Evolutionary conservation across 2,797 vertebrate genomes (phyloP).

Genomic region (Myiotriccus ornatus): DNA sequence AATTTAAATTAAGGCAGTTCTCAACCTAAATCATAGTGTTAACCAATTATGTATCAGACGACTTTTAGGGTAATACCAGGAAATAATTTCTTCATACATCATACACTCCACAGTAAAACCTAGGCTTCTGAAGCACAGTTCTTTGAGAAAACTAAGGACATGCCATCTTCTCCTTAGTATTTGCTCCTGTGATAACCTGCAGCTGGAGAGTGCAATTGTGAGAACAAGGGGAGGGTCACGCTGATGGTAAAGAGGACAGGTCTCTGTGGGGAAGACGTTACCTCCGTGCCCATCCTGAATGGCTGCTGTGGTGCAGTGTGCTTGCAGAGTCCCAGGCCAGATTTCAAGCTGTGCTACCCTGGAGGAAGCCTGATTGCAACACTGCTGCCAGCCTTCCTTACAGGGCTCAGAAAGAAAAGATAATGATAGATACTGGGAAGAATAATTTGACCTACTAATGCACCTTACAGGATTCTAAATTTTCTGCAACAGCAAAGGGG

Average conservation of each 20-base stretch:
- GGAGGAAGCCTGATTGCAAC: background rate
- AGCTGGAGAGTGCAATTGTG: background rate
- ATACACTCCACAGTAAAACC: background rate
- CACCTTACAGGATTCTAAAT: conserved; percentile 10
- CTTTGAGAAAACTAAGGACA: background rate
- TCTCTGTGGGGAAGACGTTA: background rate
- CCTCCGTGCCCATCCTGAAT: rapidly evolving
- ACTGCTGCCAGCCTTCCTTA: background rate
- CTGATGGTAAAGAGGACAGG: background rate
- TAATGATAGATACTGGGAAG: background rate
- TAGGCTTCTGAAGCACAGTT: background rate
- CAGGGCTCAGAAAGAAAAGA: background rate
- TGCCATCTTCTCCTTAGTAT: background rate
- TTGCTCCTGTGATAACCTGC: background rate
- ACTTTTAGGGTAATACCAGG: background rate
- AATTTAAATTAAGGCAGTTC: background rate
- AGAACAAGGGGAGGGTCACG: background rate
- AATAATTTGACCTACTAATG: conserved; percentile 12
- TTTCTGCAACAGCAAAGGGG: background rate
- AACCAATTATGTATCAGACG: background rate
- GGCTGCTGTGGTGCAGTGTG: background rate
- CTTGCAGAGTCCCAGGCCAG: background rate
- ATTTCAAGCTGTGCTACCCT: background rate
- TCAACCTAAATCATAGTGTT: background rate
- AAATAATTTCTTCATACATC: background rate